Base-by-base conservation (phyloP, 2,888 invertebrate genomes). In the Acleris cristana region DNA sequence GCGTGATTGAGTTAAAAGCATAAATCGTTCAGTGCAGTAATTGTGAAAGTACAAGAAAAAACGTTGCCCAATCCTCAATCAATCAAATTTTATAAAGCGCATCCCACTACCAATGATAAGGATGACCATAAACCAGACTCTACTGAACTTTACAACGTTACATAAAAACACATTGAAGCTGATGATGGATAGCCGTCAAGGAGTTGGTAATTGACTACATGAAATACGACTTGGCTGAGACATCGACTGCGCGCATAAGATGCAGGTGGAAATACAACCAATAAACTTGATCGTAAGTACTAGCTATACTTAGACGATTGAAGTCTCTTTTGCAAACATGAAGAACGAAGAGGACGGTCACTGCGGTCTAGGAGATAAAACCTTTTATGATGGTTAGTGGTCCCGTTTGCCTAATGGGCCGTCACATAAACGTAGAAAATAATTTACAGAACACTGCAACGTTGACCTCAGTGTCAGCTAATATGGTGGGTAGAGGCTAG, bases 401-500 rank as follows among this genome's bases (percentile, higher is more conserved):
- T 21, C 23, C 56, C 44, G 16, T 23, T 44, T 21, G n/a, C 44
- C 21, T 23, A 56, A 61, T 61, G 55, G 49, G 55, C 49, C 55
- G 21, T 51, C 30, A 51, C 55, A 49, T 26, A 54, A 65, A 65
- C n/a, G 45, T 56, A 21, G 21, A 34, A 34, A 53, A 66, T 57
- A 56, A 66, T 62, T 57, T 60, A 56, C 51, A 61, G 51, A 23
- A 58, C 60, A 52, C 53, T 73, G 74, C 76, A 79, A 73, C 74
- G 65, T 70, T 72, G 80, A 81, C 84, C 83, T 84, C 72, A 79
- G 65, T 73, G 77, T 76, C 80, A 73, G 76, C 79, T 61, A 76
- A 80, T 79, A 84, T 76, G 82, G 80, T 75, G 69, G 76, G 76
- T 78, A 80, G 48, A 81, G 79, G 79, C 75, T 72, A 72, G 74